These are phyloP conservation scores for Liopterus haemorrhoidalis DNA, from an alignment of 2,888 invertebrate genomes.

Conservation along the genomic window DNA sequence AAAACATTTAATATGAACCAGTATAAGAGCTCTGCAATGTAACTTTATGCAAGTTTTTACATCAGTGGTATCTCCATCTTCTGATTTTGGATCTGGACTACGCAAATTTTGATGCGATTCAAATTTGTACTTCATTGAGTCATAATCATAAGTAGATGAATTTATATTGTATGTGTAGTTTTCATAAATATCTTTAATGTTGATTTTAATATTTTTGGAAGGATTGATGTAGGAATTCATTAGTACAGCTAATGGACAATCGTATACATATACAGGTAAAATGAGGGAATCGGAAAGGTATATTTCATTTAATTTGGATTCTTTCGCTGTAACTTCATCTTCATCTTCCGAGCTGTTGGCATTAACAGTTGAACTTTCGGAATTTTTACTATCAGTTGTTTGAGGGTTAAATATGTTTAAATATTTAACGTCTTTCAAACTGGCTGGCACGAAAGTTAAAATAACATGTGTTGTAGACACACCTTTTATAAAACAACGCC, in stretches of 20 bases:
- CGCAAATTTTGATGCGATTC: conserved; percentile 22
- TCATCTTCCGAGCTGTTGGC: conserved; percentile 11
- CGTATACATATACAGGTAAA: conserved; percentile 62
- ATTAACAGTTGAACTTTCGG: conserved; percentile 29
- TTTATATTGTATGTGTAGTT: conserved; percentile 50
- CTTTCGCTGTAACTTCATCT: conserved; percentile 6
- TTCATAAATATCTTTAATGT: conserved; percentile 48
- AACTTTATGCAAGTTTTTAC: conserved; percentile 48
- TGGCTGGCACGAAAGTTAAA: conserved; percentile 60
- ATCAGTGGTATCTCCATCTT: conserved; percentile 27
- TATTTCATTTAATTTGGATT: conserved; percentile 3
- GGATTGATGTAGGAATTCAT: conserved; percentile 51
- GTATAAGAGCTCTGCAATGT: conserved; percentile 54
- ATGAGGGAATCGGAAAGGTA: conserved; percentile 33
- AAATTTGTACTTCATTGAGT: conserved; percentile 30
- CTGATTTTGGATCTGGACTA: conserved; percentile 47
- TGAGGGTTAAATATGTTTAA: conserved; percentile 25
- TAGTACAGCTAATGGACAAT: conserved; percentile 55
- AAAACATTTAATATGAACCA: conserved; percentile 58
- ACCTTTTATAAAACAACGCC: conserved; percentile 64
- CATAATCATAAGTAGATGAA: conserved; percentile 41
- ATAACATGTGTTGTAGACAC: conserved; percentile 57
- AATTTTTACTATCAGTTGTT: neutral
- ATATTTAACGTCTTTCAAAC: conserved; percentile 48
- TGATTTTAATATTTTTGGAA: conserved; percentile 37